phyloP scores from a whole-genome alignment of 2,113 vertebrate species.

The Sigmodon hispidus region DNA sequence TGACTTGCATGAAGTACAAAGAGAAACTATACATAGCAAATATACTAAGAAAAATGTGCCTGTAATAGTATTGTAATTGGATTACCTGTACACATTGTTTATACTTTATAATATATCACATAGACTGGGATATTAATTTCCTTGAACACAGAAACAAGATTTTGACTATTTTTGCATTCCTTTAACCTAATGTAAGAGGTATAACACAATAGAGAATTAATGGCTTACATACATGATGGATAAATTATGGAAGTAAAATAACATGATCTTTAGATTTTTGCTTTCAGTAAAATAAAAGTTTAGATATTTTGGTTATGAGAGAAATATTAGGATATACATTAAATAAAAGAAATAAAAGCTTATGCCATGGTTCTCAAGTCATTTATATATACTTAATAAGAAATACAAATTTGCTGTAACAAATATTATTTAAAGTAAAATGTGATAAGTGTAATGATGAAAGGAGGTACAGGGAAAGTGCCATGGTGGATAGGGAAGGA shows the following conservation, averaged over 20 bases:
- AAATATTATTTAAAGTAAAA: neutral
- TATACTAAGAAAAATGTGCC: neutral
- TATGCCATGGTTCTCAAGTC: neutral
- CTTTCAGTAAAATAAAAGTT: neutral
- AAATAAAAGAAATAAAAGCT: neutral
- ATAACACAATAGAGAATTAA: neutral
- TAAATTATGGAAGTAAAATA: neutral
- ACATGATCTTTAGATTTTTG: neutral
- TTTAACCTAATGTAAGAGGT: neutral
- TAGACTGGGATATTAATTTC: neutral
- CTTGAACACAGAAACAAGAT: neutral
- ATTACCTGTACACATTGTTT: neutral
- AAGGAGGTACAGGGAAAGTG: neutral
- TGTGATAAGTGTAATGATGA: neutral
- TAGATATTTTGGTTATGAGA: neutral
- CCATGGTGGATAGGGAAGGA: neutral
- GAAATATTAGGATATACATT: neutral
- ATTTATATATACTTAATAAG: neutral
- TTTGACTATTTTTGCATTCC: neutral
- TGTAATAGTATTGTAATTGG: neutral
- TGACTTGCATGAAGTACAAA: neutral
- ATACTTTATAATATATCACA: neutral
- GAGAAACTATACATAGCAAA: neutral
- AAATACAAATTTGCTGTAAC: neutral
- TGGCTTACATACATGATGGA: neutral